Conservation (phyloP, 1,140 invertebrate genomes). For the Platyscapa corneri region DNA sequence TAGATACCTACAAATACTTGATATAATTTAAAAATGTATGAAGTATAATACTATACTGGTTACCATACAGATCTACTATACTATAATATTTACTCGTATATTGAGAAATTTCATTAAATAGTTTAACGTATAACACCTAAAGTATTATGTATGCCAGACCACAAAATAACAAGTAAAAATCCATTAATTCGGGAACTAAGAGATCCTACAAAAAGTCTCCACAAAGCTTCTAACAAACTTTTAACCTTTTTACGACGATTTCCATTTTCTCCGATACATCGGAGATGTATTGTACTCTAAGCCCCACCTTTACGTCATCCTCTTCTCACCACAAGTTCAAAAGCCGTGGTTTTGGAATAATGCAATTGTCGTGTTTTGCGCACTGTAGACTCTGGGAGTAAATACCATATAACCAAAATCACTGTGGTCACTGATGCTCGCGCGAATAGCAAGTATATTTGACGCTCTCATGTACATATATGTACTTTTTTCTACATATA, state of each 20-base stretch:
- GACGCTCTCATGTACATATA: neutral
- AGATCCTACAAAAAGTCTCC: conserved; percentile 27
- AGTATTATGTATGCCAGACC: neutral
- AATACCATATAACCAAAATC: conserved; percentile 54
- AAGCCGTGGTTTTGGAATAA: conserved; percentile 69
- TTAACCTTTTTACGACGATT: neutral
- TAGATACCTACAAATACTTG: too few species aligned
- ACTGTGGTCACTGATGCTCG: neutral
- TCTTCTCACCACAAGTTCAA: conserved; percentile 65
- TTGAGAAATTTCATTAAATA: neutral
- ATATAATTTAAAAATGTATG: too few species aligned
- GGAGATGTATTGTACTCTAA: neutral
- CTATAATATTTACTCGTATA: too few species aligned
- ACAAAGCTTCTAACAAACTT: conserved; percentile 42
- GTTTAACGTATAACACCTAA: conserved; percentile 34
- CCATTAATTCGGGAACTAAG: conserved; percentile 3
- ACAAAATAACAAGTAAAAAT: neutral
- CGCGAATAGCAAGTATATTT: conserved; percentile 24
- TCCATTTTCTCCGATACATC: neutral
- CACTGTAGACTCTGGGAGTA: neutral
- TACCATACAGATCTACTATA: too few species aligned
- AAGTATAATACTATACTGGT: too few species aligned
- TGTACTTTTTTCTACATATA: neutral
- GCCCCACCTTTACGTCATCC: neutral
- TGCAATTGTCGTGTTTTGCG: conserved; percentile 68